phyloP scores from a whole-genome alignment of 2,113 vertebrate genomes.

The Cyphomyrus discorhynchus region DNA sequence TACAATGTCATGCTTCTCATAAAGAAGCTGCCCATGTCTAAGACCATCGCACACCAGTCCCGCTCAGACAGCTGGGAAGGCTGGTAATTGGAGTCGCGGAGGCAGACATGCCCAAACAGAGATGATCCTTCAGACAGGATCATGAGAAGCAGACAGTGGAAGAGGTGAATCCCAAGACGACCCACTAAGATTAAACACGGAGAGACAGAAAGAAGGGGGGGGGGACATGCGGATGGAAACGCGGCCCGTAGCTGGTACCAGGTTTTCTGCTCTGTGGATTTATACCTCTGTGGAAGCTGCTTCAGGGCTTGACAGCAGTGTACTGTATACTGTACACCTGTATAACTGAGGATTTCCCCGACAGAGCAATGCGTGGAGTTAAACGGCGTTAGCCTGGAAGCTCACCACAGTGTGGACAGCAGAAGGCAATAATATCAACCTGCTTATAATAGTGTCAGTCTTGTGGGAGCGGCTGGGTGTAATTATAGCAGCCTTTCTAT shows the following conservation, averaged over 20 bases:
- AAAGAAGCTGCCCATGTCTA: background rate
- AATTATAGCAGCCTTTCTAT: background rate
- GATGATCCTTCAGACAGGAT: background rate
- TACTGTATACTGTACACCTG: background rate
- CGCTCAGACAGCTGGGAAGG: background rate
- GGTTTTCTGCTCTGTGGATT: background rate
- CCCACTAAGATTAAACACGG: background rate
- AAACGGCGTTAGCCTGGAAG: no score
- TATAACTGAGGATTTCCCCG: background rate
- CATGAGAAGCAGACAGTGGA: background rate
- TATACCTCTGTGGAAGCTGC: background rate
- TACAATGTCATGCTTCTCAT: background rate
- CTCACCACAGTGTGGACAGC: background rate
- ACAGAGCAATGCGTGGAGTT: background rate
- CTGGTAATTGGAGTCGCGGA: slow-evolving; percentile 6
- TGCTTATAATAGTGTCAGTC: background rate
- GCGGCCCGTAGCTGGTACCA: background rate
- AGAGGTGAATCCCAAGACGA: background rate
- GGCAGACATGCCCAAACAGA: background rate
- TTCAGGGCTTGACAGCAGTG: background rate
- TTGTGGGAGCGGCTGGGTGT: background rate
- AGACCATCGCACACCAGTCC: background rate
- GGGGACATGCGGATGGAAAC: background rate
- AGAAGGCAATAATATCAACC: background rate
- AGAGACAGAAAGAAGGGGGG: background rate